These are phyloP conservation scores for Stenotaenia linearis DNA, from an alignment of 2,888 invertebrate species.

Conservation along the genomic window DNA sequence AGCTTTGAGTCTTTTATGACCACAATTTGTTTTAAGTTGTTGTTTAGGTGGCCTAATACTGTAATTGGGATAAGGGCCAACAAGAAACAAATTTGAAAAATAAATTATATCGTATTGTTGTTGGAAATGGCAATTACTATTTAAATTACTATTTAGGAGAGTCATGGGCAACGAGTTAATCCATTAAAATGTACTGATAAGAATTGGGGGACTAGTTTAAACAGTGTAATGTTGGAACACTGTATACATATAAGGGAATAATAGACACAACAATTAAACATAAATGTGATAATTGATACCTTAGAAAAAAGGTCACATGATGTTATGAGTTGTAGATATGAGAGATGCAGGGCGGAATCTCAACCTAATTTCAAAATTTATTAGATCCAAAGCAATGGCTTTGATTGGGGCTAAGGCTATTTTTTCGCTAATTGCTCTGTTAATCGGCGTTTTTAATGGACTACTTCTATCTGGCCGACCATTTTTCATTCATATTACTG, in stretches of 20 bases:
- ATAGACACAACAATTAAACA: not conserved
- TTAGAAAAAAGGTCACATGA: not conserved
- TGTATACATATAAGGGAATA: not conserved
- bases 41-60: not conserved
- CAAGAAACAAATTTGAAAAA: not conserved
- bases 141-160: not conserved
- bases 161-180: not conserved
- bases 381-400: not conserved
- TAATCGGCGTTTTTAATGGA: not conserved
- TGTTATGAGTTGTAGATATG: not conserved
- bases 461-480: not conserved
- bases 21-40: not conserved
- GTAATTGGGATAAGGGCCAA: not conserved
- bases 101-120: constrained; percentile 10
- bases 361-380: constrained; percentile 10
- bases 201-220: too few relatives aligned
- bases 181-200: not conserved
- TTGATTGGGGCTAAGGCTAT: constrained; percentile 13
- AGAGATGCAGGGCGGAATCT: not conserved
- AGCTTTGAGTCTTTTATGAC: too few relatives aligned
- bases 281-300: not conserved
- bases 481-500: not conserved
- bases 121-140: not conserved
- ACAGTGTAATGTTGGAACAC: not conserved
- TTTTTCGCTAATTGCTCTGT: not conserved